phyloP scores from a whole-genome alignment of 2,113 vertebrate genomes.

The Crotalus viridis region DNA sequence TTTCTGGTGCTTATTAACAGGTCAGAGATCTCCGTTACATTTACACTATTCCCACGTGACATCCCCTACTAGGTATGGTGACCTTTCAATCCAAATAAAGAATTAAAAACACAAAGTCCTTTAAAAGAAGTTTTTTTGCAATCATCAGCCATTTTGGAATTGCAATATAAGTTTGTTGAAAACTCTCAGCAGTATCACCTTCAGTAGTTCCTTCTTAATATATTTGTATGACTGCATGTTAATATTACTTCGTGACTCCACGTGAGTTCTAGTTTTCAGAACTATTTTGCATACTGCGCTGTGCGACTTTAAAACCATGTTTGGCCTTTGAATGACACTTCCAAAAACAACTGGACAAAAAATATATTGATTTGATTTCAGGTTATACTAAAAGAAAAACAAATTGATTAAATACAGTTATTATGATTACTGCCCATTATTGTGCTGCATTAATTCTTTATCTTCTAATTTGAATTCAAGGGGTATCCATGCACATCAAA shows the following conservation, averaged over 20 bases:
- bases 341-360: neutral
- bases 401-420: neutral
- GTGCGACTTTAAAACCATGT: neutral
- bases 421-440: neutral
- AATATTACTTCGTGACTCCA: neutral
- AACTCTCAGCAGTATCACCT: neutral
- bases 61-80: constrained; percentile 57
- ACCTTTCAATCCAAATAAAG: constrained; percentile 60
- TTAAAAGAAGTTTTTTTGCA: constrained; percentile 48
- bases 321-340: neutral
- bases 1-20: constrained; percentile 75
- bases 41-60: constrained; percentile 61
- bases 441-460: neutral
- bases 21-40: constrained; percentile 70
- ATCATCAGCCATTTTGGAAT: constrained; percentile 48
- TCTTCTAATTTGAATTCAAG: neutral
- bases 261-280: neutral
- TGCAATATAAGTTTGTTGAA: constrained; percentile 10
- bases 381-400: neutral
- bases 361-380: neutral
- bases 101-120: constrained; percentile 57
- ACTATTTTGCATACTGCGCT: neutral
- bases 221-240: neutral
- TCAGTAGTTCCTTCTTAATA: neutral
- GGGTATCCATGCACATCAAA: neutral